phyloP scores from a whole-genome alignment of 2,797 vertebrate species.

The Poecilia wingei region DNA sequence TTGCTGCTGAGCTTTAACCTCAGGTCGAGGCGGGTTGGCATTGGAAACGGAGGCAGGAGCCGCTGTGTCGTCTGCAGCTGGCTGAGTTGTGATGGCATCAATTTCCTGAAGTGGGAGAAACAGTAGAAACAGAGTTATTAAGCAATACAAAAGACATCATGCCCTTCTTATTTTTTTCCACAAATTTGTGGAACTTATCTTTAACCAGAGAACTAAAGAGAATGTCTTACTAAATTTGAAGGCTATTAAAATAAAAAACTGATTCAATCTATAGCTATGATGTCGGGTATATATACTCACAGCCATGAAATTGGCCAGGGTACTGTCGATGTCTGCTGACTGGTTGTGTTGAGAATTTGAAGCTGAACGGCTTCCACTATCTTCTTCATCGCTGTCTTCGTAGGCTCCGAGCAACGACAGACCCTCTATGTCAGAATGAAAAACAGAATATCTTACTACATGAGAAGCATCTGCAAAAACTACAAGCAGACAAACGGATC shows the following conservation, averaged over 20 bases:
- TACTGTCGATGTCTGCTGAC: slow-evolving; percentile 93
- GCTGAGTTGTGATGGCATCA: slow-evolving; percentile 96
- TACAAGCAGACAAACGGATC: neutral
- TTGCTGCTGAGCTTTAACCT: slow-evolving; percentile 79
- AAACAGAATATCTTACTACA: neutral
- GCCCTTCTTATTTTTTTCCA: neutral
- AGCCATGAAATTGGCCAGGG: slow-evolving; percentile 95
- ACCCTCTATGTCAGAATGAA: slow-evolving; percentile 81
- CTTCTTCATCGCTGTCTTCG: slow-evolving; percentile 96
- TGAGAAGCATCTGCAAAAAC: neutral
- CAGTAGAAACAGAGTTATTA: neutral
- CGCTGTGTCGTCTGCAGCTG: slow-evolving; percentile 73
- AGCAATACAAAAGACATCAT: neutral
- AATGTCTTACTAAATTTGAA: neutral
- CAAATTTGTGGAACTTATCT: neutral
- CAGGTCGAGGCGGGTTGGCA: slow-evolving; percentile 86
- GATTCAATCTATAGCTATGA: neutral
- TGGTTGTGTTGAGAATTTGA: slow-evolving; percentile 81
- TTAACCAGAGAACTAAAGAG: neutral
- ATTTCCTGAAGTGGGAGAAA: slow-evolving; percentile 85
- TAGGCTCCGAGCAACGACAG: slow-evolving; percentile 95
- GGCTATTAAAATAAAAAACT: neutral
- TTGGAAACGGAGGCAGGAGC: slow-evolving; percentile 65
- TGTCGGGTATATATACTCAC: slow-evolving; percentile 77
- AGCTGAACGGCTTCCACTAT: slow-evolving; percentile 69